Conservation (phyloP, 1,140 invertebrate species). For the Hydropsyche tenuis region DNA sequence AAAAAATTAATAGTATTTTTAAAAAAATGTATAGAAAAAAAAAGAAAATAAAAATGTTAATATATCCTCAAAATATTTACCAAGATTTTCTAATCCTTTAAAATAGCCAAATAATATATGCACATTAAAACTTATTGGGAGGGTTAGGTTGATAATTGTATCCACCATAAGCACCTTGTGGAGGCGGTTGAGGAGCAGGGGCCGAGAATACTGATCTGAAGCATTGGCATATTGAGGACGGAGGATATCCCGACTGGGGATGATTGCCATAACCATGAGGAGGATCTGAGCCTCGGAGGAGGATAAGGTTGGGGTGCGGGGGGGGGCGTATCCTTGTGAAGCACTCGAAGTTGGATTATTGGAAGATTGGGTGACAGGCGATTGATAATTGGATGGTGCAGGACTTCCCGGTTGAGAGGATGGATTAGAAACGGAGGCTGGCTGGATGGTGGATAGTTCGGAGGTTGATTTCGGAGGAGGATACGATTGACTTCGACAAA, state of each 20-base stretch:
- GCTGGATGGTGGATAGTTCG: conserved; percentile 58
- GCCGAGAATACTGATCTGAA: conserved; percentile 60
- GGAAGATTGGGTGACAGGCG: conserved; percentile 36
- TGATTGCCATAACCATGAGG: conserved; percentile 56
- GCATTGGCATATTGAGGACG: conserved; percentile 60
- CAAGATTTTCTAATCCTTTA: too few relatives aligned
- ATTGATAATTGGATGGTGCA: conserved; percentile 51
- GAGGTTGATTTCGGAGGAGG: conserved; percentile 57
- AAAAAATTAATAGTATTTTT: too few relatives aligned
- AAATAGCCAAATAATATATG: too few relatives aligned
- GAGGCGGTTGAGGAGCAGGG: conserved; percentile 61
- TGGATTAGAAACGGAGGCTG: conserved; percentile 62
- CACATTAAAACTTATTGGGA: too few relatives aligned
- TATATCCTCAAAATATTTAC: background rate
- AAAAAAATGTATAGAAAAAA: too few relatives aligned
- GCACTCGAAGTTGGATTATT: conserved; percentile 55
- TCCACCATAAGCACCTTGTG: conserved; percentile 58
- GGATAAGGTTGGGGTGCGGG: conserved; percentile 60
- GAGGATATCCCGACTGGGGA: conserved; percentile 59
- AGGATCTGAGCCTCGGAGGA: conserved; percentile 58
- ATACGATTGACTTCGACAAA: conserved; percentile 56
- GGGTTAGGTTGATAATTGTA: conserved; percentile 60
- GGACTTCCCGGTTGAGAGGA: conserved; percentile 62
- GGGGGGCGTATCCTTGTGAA: conserved; percentile 48
- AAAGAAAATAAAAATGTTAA: too few relatives aligned